Evolutionary conservation across 2,888 invertebrate species (phyloP), one percentile per base, ranked within the genome.

Genomic region (Lasioglossum vierecki): DNA sequence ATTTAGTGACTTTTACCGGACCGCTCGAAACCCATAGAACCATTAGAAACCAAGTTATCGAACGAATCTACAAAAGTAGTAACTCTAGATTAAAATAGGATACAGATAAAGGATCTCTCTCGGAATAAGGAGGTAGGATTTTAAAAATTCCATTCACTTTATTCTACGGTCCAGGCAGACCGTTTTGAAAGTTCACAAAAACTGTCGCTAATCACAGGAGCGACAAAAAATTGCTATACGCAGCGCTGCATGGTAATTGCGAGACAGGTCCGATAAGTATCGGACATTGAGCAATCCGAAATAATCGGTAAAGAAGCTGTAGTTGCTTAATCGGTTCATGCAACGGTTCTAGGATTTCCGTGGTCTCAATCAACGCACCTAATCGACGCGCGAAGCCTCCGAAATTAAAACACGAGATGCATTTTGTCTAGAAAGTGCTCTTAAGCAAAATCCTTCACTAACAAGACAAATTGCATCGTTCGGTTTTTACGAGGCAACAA

Each of bases 351-450:
- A 30, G 18, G 11, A 41, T 80, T 80, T 57, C 66, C 8, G 35
- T 4, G 44, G n/a, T 26, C n/a, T 57, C 39, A 9, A 22, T 1
- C 1, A 22, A 35, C 39, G 68, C 35, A 35, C 26, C 26, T 26
- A 60, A 66, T 66, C 35, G 35, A 63, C 6, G 18, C 63, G 0
- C 15, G 63, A 8, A 66, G 30, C 15, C 15, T 63, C 6, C 66
- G 66, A 18, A 68, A 68, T 35, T 39, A 6, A 63, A 30, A 63
- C 13, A 4, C 63, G 26, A 63, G 63, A 30, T 6, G 5, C 11
- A 30, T 57, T n/a, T 35, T 53, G 46, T 80, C 57, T 76, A 57
- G 68, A 76, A 80, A 80, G 80, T 70, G 57, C 70, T 39, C 6
- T 49, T 49, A 11, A 46, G 22, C 53, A 30, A 22, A 44, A 76